These are phyloP conservation scores for Xiphias gladius DNA, from an alignment of 2,113 vertebrate species.

Conservation along the genomic window DNA sequence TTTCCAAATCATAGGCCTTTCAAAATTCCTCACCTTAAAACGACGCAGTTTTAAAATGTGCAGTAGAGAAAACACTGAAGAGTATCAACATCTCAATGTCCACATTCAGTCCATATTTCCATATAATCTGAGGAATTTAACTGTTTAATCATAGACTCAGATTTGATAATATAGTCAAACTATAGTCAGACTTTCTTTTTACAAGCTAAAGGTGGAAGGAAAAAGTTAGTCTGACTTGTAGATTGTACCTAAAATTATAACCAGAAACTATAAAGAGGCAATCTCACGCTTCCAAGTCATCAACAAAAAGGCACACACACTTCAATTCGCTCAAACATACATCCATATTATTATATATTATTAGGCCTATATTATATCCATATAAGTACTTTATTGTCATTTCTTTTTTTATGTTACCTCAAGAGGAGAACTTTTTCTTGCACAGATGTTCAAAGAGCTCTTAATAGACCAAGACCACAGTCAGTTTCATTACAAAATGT, in stretches of 20 bases:
- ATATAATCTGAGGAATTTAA: background rate
- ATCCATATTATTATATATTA: background rate
- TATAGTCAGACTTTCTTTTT: background rate
- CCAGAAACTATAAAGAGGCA: background rate
- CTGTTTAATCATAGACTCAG: background rate
- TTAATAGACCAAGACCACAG: background rate
- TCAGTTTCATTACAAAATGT: slow-evolving; percentile 39
- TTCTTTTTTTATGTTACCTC: slow-evolving; percentile 38
- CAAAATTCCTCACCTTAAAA: background rate
- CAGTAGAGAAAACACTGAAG: background rate
- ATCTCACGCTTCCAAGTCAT: background rate
- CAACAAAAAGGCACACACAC: background rate
- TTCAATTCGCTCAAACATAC: background rate
- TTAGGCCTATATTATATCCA: background rate
- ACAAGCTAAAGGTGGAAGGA: background rate
- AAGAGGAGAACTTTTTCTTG: slow-evolving; percentile 36
- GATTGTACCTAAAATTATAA: background rate
- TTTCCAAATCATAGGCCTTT: slow-evolving; percentile 20
- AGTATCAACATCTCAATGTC: background rate
- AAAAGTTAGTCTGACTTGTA: background rate
- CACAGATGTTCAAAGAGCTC: slow-evolving; percentile 54
- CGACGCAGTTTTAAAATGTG: background rate
- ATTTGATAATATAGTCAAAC: background rate
- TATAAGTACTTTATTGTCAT: background rate
- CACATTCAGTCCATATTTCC: background rate